These are phyloP conservation scores for Molossus alvarezi DNA, from an alignment of 2,797 vertebrate species.

Conservation along the genomic window DNA sequence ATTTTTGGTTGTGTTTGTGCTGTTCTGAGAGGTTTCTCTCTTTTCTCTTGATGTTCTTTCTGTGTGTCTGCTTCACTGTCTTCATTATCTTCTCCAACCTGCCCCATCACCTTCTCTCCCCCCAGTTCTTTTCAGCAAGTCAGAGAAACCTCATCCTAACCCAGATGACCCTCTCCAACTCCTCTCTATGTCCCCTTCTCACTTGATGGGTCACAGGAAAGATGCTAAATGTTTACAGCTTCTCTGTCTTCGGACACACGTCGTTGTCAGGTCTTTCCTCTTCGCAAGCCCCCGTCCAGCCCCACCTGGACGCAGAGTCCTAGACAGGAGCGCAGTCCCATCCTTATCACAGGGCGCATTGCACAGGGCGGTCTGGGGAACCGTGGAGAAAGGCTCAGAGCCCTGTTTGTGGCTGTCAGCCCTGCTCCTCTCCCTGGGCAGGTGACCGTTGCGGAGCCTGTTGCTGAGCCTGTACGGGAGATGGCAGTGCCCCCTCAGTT, in stretches of 20 bases:
- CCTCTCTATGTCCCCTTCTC: background rate
- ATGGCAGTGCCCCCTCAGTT: background rate
- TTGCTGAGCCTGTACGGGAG: background rate
- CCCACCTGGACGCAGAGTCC: background rate
- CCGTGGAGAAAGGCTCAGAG: too few species aligned
- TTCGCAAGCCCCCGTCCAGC: background rate
- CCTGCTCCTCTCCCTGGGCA: background rate
- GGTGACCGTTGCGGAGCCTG: background rate
- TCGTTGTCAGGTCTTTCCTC: background rate
- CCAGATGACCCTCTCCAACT: background rate
- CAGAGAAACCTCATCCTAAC: background rate
- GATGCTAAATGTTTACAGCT: background rate
- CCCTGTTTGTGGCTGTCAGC: background rate
- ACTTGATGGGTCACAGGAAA: background rate
- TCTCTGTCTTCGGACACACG: background rate
- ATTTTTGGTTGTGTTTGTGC: background rate
- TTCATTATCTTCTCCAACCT: background rate
- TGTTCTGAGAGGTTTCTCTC: background rate
- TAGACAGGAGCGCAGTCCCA: background rate
- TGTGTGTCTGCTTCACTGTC: background rate
- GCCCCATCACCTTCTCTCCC: background rate
- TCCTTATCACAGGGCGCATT: background rate
- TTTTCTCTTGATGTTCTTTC: background rate
- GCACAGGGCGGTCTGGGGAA: background rate
- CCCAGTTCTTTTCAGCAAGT: background rate